A percentile compares a stretch with the other conserved stretches of the same genome.
Conservation (phyloP, 2,113 vertebrate genomes). For the Cryptomyrus ogoouensis region DNA sequence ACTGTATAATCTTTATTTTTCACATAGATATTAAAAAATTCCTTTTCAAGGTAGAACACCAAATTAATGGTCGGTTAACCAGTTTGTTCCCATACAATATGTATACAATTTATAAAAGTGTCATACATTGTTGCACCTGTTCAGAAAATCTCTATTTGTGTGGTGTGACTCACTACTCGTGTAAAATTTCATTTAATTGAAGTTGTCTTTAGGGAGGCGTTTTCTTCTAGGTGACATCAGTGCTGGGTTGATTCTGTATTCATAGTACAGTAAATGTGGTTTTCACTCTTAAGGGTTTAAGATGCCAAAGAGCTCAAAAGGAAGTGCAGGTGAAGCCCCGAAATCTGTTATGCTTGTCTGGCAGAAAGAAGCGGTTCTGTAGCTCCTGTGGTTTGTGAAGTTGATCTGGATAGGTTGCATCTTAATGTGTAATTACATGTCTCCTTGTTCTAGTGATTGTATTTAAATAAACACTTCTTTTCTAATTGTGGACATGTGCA, state of each 20-base stretch:
- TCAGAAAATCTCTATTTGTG: not conserved
- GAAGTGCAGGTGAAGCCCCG: not conserved
- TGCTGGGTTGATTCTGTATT: not conserved
- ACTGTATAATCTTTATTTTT: not conserved
- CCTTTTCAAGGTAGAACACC: not conserved
- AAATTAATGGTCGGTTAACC: not conserved
- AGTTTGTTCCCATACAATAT: not conserved
- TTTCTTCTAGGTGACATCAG: not conserved
- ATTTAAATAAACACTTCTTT: not conserved
- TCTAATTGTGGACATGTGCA: not conserved
- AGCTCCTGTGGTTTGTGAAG: not conserved
- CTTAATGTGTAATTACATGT: not conserved
- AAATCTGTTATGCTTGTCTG: not conserved
- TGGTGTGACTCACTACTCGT: not conserved
- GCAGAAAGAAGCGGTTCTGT: not conserved
- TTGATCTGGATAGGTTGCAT: conserved; percentile 6
- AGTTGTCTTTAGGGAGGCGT: not conserved
- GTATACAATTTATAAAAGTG: not conserved
- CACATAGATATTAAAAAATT: not conserved
- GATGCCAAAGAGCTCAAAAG: not conserved
- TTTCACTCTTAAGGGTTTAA: not conserved
- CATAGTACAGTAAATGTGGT: not conserved
- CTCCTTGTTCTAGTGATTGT: not conserved
- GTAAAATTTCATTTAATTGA: not conserved
- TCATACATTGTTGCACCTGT: not conserved